Percentiles rank a stretch among this genome's conserved stretches.
Conservation (phyloP, 1,140 invertebrate genomes). For the Drosophila oshimai region DNA sequence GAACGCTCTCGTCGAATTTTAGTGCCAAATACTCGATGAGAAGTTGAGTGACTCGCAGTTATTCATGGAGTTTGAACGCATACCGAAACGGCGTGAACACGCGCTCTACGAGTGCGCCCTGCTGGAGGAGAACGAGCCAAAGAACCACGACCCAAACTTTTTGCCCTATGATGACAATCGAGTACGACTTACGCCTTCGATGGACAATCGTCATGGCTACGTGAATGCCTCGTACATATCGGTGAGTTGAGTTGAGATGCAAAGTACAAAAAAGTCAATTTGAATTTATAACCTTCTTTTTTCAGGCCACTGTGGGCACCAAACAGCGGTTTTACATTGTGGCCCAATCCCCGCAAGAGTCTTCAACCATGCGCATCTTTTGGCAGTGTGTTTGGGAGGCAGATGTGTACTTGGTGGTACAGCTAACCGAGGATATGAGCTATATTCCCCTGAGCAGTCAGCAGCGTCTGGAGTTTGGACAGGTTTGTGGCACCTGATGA, state of each 20-base stretch:
- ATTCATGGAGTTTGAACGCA: slow-evolving; percentile 93
- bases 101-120: slow-evolving; percentile 76
- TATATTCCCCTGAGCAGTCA: slow-evolving; percentile 85
- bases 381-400: slow-evolving; percentile 96
- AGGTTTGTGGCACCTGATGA: slow-evolving; percentile 70
- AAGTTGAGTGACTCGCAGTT: slow-evolving; percentile 92
- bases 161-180: slow-evolving; percentile 95
- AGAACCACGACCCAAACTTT: slow-evolving; percentile 85
- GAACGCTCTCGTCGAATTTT: too few species aligned
- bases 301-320: slow-evolving; percentile 88
- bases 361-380: slow-evolving; percentile 84
- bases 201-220: slow-evolving; percentile 92
- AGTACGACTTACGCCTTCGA: slow-evolving; percentile 89
- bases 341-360: slow-evolving; percentile 87
- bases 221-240: slow-evolving; percentile 95
- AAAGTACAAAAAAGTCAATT: background rate
- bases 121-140: slow-evolving; percentile 76
- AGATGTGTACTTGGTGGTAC: slow-evolving; percentile 90
- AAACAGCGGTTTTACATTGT: slow-evolving; percentile 93
- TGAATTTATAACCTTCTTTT: background rate
- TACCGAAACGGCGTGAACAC: slow-evolving; percentile 89
- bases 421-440: slow-evolving; percentile 86
- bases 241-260: slow-evolving; percentile 75
- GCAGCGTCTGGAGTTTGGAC: slow-evolving; percentile 84
- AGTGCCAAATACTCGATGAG: slow-evolving; percentile 91